These are phyloP conservation scores for Connochaetes taurinus DNA, from an alignment of 2,113 vertebrate genomes.

Conservation along the genomic window DNA sequence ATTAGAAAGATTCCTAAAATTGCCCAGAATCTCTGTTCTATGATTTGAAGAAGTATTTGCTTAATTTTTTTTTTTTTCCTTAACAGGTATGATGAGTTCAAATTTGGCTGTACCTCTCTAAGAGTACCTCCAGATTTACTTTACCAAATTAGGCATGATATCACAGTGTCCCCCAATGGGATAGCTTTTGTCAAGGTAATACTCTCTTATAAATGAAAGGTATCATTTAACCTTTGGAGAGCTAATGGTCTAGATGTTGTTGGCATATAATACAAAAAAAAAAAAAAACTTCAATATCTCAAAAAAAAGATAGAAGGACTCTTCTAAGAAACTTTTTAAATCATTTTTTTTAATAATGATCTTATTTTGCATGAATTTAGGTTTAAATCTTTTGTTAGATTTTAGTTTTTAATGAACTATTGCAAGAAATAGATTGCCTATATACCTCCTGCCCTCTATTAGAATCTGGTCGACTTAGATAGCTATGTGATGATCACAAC, in stretches of 20 bases:
- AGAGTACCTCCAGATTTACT: slow-evolving; percentile 93
- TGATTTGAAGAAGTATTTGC: slow-evolving; percentile 44
- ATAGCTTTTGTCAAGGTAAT: slow-evolving; percentile 96
- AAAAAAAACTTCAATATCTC: neutral
- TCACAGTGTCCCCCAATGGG: slow-evolving; percentile 95
- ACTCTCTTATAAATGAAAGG: slow-evolving; percentile 43
- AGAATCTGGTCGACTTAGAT: neutral
- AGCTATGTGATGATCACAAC: neutral
- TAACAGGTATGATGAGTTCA: slow-evolving; percentile 92
- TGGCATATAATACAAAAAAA: neutral
- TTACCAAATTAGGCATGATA: slow-evolving; percentile 91
- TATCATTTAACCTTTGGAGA: slow-evolving; percentile 23
- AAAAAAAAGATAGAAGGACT: slow-evolving; percentile 10
- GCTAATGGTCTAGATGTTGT: slow-evolving; percentile 26
- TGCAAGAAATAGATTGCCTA: neutral
- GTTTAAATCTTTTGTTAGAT: slow-evolving; percentile 36
- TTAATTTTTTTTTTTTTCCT: slow-evolving; percentile 61
- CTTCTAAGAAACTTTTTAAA: neutral
- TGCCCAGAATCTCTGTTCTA: neutral
- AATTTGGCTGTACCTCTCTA: slow-evolving; percentile 95
- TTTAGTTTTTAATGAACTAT: slow-evolving; percentile 31
- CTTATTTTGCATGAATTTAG: slow-evolving; percentile 35
- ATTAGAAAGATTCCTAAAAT: slow-evolving; percentile 44
- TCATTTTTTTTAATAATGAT: neutral
- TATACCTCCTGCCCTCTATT: neutral